Evolutionary conservation across 2,113 vertebrate species (phyloP).

Genomic region (Cairina moschata): DNA sequence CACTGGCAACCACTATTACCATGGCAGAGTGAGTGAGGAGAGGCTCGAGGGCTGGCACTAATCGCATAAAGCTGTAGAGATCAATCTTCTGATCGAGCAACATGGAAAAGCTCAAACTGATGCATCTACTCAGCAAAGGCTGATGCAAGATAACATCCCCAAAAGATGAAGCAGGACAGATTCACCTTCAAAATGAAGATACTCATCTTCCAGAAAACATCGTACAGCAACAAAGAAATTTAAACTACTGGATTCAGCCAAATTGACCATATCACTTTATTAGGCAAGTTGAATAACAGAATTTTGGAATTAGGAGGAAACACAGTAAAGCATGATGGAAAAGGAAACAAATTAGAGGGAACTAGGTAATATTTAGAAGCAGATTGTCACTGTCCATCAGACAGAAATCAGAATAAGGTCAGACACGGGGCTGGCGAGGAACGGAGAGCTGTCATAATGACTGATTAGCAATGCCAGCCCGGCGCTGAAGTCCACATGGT

Average conservation of each 20-base stretch:
- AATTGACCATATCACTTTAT: background rate
- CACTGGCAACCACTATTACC: fast-evolving
- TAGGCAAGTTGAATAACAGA: background rate
- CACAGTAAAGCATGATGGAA: background rate
- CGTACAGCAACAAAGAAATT: background rate
- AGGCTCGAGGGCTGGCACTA: background rate
- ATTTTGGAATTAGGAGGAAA: background rate
- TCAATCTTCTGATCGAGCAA: fast-evolving
- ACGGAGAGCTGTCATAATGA: fast-evolving
- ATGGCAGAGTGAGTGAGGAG: fast-evolving
- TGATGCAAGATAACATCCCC: fast-evolving
- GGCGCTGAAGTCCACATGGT: background rate
- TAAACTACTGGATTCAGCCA: background rate
- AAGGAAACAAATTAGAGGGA: background rate
- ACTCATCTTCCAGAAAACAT: fast-evolving
- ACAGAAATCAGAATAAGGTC: background rate
- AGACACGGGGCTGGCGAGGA: background rate
- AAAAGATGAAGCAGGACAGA: fast-evolving
- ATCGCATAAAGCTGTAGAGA: background rate
- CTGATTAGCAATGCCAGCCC: background rate
- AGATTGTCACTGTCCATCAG: background rate
- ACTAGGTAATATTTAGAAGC: background rate
- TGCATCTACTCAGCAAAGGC: background rate
- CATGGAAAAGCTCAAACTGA: fast-evolving
- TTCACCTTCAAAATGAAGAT: background rate